phyloP scores from a whole-genome alignment of 2,888 invertebrate species.

The Drosophila affinis region DNA sequence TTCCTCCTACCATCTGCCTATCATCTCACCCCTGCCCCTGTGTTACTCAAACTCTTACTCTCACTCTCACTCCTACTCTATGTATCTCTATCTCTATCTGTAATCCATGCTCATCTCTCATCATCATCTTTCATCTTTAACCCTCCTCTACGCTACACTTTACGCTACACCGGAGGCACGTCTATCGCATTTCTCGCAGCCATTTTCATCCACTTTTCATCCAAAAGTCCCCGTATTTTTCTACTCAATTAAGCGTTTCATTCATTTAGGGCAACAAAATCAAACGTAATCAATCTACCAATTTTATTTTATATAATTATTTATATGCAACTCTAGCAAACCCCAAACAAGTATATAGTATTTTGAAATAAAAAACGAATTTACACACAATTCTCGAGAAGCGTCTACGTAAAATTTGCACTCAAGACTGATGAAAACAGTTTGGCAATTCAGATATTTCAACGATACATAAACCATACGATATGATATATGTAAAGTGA shows the following conservation, averaged over 20 bases:
- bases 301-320: constrained; percentile 50
- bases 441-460: constrained; percentile 57
- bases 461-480: constrained; percentile 35
- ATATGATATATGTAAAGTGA: constrained; percentile 31
- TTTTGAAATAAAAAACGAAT: constrained; percentile 36
- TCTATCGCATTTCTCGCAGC: constrained; percentile 79
- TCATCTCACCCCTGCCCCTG: constrained; percentile 11
- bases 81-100: background rate
- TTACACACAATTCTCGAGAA: constrained; percentile 45
- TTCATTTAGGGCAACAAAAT: constrained; percentile 48
- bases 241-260: constrained; percentile 18
- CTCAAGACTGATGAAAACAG: constrained; percentile 66
- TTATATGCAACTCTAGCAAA: constrained; percentile 55
- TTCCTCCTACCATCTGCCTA: constrained; percentile 28
- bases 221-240: constrained; percentile 19
- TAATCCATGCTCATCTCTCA: constrained; percentile 15
- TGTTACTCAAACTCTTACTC: background rate
- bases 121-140: constrained; percentile 32
- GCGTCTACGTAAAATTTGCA: constrained; percentile 47
- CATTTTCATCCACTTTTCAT: constrained; percentile 51
- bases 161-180: constrained; percentile 75
- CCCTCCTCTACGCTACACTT: constrained; percentile 68
- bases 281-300: constrained; percentile 29
- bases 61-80: background rate
- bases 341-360: constrained; percentile 36